Base-by-base conservation (phyloP, 2,113 vertebrate genomes). In the Phaethornis superciliosus region DNA sequence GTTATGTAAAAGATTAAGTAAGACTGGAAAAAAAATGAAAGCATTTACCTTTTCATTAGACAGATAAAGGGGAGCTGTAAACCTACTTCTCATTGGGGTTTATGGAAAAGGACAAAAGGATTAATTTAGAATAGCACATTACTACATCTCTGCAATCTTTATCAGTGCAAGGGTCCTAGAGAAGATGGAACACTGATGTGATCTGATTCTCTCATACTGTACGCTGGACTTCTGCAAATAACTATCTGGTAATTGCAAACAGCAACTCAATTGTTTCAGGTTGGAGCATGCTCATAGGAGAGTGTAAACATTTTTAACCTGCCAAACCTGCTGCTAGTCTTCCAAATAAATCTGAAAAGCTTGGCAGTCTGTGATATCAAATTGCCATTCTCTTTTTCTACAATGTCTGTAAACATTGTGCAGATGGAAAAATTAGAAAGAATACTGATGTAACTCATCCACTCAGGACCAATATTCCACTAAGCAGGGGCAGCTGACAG, bases 331-430 rank as follows among this genome's bases (percentile, higher is more conserved):
- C 64, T 90, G 56, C 60, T 65, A 54, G 46, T 69, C 35, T 68
- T 95, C 64, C 76, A 92, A 93, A 95, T 52, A 37, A 65, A 74
- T 51, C 21, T 84, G 83, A 88, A 93, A 70, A 75, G 15, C 60
- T 33, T 78, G 56, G 40, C 78, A 94, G 49, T 44, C 68, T n/a
- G 51, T 30, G 67, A 44, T 2, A 91, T 26, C 26, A 63, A 82
- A 88, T 19, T 83, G 22, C 46, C 54, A 76, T 71, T 20, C 32
- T 85, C 47, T 86, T 85, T 68, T 95, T 60, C 60, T 60, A 35
- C 2, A 40, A 51, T 2, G 4, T 30, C 60, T 47, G 40, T 56
- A 75, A 94, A 91, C 18, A 70, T 40, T 82, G 27, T 81, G 44
- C 64, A 90, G 26, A 64, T 32, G 58, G 44, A 71, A 93, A 78